These are phyloP conservation scores for Euphonia xanthogaster DNA, from an alignment of 2,797 vertebrate species.

Conservation along the genomic window DNA sequence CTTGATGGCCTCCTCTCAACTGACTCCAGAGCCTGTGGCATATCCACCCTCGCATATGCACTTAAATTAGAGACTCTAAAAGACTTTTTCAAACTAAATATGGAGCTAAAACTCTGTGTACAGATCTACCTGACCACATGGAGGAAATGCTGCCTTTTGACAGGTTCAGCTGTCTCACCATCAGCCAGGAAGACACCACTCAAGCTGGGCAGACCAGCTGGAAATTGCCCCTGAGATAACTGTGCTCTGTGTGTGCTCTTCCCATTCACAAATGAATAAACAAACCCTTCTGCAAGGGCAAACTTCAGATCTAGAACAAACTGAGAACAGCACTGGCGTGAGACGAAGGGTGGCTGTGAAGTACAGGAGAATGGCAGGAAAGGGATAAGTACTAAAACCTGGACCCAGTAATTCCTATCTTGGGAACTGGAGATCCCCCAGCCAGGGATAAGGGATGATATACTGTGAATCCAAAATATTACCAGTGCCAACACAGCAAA, in stretches of 20 bases:
- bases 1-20: rapidly evolving
- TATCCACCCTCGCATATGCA: background rate
- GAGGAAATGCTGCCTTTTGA: background rate
- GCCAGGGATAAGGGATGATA: background rate
- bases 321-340: background rate
- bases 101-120: background rate
- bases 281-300: background rate
- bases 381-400: background rate
- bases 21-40: background rate
- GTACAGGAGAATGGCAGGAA: background rate
- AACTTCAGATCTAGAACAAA: background rate
- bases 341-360: background rate
- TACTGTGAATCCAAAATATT: background rate
- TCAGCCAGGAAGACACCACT: background rate
- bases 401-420: background rate
- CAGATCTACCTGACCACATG: background rate
- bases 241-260: background rate
- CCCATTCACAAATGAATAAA: background rate
- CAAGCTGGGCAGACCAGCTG: background rate
- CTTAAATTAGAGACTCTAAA: background rate
- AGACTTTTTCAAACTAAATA: background rate
- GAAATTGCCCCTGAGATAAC: background rate
- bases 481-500: background rate
- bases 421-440: background rate
- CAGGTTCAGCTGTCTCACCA: background rate